Evolutionary conservation across 2,113 vertebrate genomes (phyloP).

Genomic region (Numida meleagris): DNA sequence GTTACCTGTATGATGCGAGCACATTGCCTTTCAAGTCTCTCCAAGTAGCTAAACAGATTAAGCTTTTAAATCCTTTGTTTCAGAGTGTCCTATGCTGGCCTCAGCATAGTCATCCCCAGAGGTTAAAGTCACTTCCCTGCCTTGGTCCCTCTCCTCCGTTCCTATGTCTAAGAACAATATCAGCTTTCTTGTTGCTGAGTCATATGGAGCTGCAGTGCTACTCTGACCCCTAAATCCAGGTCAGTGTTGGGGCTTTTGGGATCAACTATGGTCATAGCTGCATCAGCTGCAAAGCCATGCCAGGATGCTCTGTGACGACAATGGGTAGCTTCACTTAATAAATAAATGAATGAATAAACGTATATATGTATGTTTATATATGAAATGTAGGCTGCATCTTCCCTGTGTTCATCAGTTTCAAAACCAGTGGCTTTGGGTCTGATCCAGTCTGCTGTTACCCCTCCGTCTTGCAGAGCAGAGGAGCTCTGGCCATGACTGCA

Average conservation of each 20-base stretch:
- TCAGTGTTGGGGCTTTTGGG: background rate
- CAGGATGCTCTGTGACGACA: background rate
- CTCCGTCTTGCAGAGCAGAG: background rate
- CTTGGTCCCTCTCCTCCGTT: background rate
- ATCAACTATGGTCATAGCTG: background rate
- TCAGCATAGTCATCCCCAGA: background rate
- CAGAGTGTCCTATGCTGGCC: background rate
- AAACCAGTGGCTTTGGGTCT: background rate
- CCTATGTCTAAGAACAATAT: background rate
- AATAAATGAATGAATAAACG: too few species aligned
- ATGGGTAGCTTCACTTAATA: rapidly evolving
- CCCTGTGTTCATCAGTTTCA: background rate
- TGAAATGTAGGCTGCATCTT: background rate
- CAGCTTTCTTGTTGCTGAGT: background rate
- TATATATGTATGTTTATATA: background rate
- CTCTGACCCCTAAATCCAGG: background rate
- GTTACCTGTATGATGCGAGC: background rate
- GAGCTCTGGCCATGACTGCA: rapidly evolving
- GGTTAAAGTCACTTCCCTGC: background rate
- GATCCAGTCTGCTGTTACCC: too few species aligned
- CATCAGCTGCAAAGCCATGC: background rate
- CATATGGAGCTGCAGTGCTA: background rate
- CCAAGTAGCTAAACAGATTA: conserved; percentile 34
- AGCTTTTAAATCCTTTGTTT: conserved; percentile 27
- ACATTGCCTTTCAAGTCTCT: conserved; percentile 7